Conservation (phyloP, 2,113 vertebrate species). For the Gallinago paraguaiae region DNA sequence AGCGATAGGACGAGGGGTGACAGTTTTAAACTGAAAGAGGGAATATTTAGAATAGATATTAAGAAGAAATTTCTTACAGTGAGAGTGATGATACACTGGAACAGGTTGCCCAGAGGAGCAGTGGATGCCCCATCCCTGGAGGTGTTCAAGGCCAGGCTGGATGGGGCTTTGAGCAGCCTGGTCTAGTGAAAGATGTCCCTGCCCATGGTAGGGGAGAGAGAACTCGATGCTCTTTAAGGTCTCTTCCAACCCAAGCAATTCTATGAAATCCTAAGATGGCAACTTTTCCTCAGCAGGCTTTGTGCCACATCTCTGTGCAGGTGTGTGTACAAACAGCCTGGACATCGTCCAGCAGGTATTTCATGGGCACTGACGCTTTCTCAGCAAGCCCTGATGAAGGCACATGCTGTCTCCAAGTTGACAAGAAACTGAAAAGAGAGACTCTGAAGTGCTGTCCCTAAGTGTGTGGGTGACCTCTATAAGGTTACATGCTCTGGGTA, state of each 20-base stretch:
- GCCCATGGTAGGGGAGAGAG: background rate
- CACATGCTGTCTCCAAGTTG: accelerated
- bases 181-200: background rate
- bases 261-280: accelerated
- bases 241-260: background rate
- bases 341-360: accelerated
- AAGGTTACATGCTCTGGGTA: accelerated
- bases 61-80: background rate
- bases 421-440: too few relatives aligned
- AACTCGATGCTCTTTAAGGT: background rate
- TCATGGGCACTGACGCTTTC: accelerated
- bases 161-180: background rate
- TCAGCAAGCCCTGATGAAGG: background rate
- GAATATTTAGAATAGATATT: background rate
- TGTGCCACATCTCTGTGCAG: accelerated
- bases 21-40: background rate
- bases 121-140: background rate
- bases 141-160: background rate
- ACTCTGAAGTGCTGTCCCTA: background rate
- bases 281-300: background rate
- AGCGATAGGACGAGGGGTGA: background rate
- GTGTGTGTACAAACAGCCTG: accelerated
- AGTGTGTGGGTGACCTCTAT: accelerated
- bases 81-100: background rate
- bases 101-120: background rate